phyloP scores from a whole-genome alignment of 2,888 invertebrate species.

The Drosophila merina region DNA sequence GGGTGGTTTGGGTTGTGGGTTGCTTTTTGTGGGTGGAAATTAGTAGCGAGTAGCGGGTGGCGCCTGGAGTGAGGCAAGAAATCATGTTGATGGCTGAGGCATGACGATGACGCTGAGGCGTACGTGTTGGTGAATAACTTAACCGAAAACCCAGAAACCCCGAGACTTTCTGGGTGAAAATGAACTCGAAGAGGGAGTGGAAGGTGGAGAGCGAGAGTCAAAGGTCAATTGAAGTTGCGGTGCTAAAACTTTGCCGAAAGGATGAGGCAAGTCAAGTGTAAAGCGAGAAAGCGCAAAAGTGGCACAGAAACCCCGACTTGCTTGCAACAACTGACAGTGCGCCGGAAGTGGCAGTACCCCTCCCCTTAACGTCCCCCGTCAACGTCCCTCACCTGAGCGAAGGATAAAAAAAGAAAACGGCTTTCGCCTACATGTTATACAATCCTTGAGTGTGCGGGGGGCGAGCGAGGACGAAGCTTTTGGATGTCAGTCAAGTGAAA shows the following conservation, averaged over 20 bases:
- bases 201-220: too few species aligned
- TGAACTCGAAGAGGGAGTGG: too few species aligned
- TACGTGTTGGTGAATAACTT: constrained; percentile 60
- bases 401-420: constrained; percentile 20
- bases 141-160: constrained; percentile 30
- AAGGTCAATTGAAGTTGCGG: constrained; percentile 77
- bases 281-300: constrained; percentile 69
- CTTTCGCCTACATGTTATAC: constrained; percentile 70
- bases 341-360: constrained; percentile 68
- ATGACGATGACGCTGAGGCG: constrained; percentile 49
- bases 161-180: neutral
- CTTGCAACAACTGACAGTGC: constrained; percentile 61
- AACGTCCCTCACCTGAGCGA: constrained; percentile 20
- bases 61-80: constrained; percentile 2
- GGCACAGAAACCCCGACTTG: constrained; percentile 28
- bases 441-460: constrained; percentile 65
- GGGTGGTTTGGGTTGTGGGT: too few species aligned
- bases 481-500: constrained; percentile 78
- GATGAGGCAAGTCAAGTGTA: constrained; percentile 65
- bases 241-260: constrained; percentile 19
- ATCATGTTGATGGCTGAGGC: constrained; percentile 43
- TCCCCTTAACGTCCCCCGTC: neutral
- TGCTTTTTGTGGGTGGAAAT: neutral
- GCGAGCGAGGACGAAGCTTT: constrained; percentile 58
- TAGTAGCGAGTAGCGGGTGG: neutral